Conservation (phyloP, 92 coral and sea anemone species). For the Palythoa caribaeorum region DNA sequence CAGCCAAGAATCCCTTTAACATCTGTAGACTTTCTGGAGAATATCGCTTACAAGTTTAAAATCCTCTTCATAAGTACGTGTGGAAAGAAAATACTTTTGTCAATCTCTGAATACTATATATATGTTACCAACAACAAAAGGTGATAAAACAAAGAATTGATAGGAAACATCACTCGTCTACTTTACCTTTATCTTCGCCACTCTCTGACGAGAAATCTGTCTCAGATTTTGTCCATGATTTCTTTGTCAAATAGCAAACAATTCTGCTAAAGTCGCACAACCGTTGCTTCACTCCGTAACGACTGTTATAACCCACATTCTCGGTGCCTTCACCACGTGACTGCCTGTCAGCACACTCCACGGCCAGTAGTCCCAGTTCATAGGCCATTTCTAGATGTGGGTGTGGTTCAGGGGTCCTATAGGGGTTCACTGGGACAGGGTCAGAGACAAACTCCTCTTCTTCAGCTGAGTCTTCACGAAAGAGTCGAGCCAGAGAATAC, state of each 20-base stretch:
- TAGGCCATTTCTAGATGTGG: constrained; percentile 67
- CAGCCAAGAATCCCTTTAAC: no score
- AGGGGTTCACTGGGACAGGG: constrained; percentile 9
- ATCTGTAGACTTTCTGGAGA: no score
- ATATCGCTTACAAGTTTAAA: no score
- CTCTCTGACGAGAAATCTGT: background rate
- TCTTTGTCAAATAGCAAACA: constrained; percentile 26
- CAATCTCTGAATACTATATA: no score
- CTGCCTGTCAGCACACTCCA: constrained; percentile 3
- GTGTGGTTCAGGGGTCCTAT: constrained; percentile 29
- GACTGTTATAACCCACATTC: background rate
- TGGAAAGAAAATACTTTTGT: no score
- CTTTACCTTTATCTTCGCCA: background rate
- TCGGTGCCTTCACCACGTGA: background rate
- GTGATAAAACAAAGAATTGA: no score
- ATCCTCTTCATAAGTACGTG: no score
- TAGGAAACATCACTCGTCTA: background rate
- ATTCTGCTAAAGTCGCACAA: constrained; percentile 11
- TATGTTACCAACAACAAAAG: no score
- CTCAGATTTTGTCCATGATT: constrained; percentile 1
- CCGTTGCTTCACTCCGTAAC: constrained; percentile 3
- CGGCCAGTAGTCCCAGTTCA: constrained; percentile 69
- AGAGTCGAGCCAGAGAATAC: constrained; percentile 1
- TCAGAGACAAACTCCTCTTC: constrained; percentile 6
- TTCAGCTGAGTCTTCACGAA: constrained; percentile 4